A percentile compares a stretch with the other conserved stretches of the same genome.
phyloP scores from a whole-genome alignment of 2,113 vertebrate genomes.

The Anthoscopus minutus region DNA sequence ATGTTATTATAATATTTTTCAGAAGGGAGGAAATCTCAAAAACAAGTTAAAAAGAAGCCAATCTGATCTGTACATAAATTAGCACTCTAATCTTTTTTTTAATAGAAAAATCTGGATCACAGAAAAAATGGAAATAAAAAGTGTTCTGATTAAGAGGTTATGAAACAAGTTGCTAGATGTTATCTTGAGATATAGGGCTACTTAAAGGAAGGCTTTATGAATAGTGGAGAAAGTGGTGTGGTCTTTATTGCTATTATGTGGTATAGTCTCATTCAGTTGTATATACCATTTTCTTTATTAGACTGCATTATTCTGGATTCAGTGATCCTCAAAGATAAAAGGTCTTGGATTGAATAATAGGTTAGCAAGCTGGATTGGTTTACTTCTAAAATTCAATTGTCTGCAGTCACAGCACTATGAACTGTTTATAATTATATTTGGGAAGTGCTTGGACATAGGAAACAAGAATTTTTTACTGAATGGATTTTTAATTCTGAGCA shows the following conservation, averaged over 20 bases:
- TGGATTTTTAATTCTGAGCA: background rate
- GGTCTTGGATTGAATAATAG: too few species aligned
- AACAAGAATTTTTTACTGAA: background rate
- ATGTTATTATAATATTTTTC: too few species aligned
- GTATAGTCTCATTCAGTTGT: background rate
- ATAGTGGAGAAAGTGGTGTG: background rate
- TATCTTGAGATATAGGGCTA: background rate
- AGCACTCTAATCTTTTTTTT: background rate
- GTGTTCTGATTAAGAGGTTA: background rate
- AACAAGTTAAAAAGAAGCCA: background rate
- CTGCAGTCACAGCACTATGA: background rate
- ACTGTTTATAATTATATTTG: background rate
- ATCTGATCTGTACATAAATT: background rate
- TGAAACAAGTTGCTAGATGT: background rate
- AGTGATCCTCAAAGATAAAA: background rate
- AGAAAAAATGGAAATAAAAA: background rate
- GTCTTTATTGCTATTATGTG: background rate
- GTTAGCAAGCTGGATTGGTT: too few species aligned
- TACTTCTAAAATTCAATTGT: background rate
- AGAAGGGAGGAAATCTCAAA: background rate
- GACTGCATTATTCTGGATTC: background rate
- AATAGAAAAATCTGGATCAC: background rate
- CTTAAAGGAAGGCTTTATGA: background rate
- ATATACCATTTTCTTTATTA: background rate
- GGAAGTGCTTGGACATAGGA: background rate